Conservation (phyloP, 2,113 vertebrate species). For the Macrotis lagotis region DNA sequence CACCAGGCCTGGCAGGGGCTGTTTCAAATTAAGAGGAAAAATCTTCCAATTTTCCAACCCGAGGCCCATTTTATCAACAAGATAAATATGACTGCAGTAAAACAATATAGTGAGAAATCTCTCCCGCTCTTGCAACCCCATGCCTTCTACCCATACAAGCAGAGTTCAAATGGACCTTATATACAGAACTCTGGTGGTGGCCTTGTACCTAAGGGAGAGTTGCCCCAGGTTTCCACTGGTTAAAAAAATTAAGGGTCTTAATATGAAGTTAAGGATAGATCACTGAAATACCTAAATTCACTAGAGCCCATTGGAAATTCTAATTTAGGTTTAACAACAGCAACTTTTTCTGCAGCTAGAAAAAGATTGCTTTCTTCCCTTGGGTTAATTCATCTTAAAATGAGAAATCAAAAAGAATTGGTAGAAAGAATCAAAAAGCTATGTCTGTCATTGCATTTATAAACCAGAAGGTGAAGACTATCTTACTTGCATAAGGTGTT, state of each 20-base stretch:
- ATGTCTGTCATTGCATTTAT: not conserved
- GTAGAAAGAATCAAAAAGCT: not conserved
- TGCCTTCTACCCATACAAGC: not conserved
- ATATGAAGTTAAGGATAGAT: not conserved
- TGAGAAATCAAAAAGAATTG: not conserved
- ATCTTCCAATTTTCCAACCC: slow-evolving; percentile 72
- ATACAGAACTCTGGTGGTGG: not conserved
- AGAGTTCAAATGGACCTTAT: not conserved
- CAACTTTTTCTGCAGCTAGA: not conserved
- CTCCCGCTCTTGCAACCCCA: not conserved
- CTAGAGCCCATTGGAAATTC: not conserved
- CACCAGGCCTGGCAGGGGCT: slow-evolving; percentile 70
- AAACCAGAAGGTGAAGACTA: not conserved
- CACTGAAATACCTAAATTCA: not conserved
- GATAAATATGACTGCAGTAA: slow-evolving; percentile 77
- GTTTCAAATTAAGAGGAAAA: slow-evolving; percentile 80
- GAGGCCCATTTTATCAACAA: slow-evolving; percentile 72
- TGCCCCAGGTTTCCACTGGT: not conserved
- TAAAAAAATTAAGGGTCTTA: not conserved
- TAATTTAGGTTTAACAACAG: not conserved
- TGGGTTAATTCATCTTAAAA: not conserved
- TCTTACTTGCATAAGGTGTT: not conserved
- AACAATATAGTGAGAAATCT: slow-evolving; percentile 55
- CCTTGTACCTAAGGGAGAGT: not conserved
- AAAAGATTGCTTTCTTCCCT: not conserved